Conservation (phyloP, 2,797 vertebrate genomes). For the Spheniscus humboldti region DNA sequence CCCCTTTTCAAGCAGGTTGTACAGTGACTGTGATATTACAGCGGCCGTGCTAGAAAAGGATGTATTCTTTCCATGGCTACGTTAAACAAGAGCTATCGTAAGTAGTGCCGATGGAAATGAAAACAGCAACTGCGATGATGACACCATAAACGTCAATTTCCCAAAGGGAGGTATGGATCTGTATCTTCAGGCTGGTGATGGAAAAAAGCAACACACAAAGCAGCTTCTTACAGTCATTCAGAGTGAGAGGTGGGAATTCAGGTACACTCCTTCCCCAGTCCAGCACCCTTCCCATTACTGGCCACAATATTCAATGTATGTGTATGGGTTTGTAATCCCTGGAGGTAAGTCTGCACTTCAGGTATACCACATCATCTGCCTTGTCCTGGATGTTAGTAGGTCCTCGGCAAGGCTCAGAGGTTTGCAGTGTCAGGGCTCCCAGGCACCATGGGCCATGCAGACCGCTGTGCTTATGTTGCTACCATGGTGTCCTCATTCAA, state of each 20-base stretch:
- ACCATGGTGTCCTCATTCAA: too few species aligned
- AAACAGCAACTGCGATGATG: background rate
- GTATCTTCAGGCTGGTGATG: background rate
- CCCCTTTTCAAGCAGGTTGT: background rate
- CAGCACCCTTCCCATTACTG: background rate
- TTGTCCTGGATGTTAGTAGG: background rate
- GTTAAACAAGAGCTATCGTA: background rate
- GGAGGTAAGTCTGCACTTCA: background rate
- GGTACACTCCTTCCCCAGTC: background rate
- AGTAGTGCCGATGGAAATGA: background rate
- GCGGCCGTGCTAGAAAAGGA: background rate
- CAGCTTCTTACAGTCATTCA: background rate
- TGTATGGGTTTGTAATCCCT: background rate
- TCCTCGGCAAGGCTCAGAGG: background rate
- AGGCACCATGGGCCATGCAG: background rate
- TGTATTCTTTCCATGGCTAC: background rate
- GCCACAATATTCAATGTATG: background rate
- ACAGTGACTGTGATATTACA: background rate
- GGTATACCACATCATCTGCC: background rate
- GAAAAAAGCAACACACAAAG: background rate
- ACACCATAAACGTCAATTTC: background rate
- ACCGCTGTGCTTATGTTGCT: background rate
- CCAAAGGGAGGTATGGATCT: background rate
- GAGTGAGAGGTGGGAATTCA: background rate
- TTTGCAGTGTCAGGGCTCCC: background rate